phyloP scores from a whole-genome alignment of 2,113 vertebrate species.

The Callipepla californica region DNA sequence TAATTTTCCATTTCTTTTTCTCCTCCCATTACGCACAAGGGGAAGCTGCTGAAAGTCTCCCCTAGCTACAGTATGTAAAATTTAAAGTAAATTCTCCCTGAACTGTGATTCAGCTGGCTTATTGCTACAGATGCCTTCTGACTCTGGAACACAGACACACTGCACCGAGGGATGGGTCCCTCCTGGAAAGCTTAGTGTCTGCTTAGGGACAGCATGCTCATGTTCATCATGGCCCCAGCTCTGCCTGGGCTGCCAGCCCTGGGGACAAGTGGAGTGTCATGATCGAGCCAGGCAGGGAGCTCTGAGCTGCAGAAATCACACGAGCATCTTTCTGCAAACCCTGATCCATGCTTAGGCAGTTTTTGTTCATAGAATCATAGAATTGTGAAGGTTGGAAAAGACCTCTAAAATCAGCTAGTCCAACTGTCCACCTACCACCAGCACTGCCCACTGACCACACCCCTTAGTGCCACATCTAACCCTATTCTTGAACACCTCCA shows the following conservation, averaged over 20 bases:
- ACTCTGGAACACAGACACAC: background rate
- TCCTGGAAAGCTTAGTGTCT: background rate
- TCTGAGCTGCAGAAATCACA: background rate
- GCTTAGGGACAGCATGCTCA: background rate
- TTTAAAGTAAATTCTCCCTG: conserved; percentile 13
- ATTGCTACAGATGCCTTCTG: background rate
- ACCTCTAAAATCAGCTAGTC: no score
- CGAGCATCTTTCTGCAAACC: background rate
- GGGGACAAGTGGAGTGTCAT: conserved; percentile 26
- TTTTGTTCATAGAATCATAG: background rate
- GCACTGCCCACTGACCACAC: no score
- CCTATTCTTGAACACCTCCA: no score
- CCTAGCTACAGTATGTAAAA: conserved; percentile 38
- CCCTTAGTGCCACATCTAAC: no score
- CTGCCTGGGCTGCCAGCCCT: background rate
- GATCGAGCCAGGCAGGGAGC: conserved; percentile 17
- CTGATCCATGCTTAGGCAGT: background rate
- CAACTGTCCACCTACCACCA: no score
- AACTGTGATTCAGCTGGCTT: background rate
- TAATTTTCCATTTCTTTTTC: conserved; percentile 29
- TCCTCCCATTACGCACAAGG: background rate
- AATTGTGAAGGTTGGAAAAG: no score
- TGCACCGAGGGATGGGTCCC: background rate
- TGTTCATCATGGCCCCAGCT: background rate
- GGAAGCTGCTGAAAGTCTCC: conserved; percentile 37